A percentile compares a stretch with the other conserved stretches of the same genome.
Evolutionary conservation across 2,888 invertebrate species (phyloP).

Genomic region (Arrhopalites spinosus): DNA sequence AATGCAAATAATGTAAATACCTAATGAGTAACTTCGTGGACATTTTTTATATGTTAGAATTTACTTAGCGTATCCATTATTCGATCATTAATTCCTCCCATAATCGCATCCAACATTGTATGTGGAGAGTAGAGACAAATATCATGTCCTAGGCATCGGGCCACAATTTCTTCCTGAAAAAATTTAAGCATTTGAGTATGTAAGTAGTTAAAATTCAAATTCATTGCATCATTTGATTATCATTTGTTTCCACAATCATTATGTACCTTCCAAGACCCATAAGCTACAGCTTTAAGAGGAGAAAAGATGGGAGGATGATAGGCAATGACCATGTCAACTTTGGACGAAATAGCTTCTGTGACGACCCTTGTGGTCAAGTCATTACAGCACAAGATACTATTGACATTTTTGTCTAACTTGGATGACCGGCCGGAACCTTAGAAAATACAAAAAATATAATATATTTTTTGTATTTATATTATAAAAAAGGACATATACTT

Average conservation of each 20-base stretch:
- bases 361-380: conserved; percentile 89
- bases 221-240: too few relatives aligned
- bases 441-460: too few relatives aligned
- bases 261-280: conserved; percentile 72
- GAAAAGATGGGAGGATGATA: conserved; percentile 96
- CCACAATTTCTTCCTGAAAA: conserved; percentile 73
- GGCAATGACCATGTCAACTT: conserved; percentile 80
- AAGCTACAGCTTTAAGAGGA: conserved; percentile 77
- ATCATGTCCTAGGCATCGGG: conserved; percentile 77
- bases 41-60: background rate
- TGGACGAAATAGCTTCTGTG: conserved; percentile 73
- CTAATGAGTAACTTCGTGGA: too few relatives aligned
- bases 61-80: conserved; percentile 67
- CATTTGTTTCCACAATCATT: conserved; percentile 51
- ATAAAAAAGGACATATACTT: too few relatives aligned
- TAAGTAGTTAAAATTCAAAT: too few relatives aligned
- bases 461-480: too few relatives aligned
- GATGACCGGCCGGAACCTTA: conserved; percentile 44
- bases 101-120: conserved; percentile 83
- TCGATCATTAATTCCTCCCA: conserved; percentile 92
- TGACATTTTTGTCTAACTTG: conserved; percentile 63
- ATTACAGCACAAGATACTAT: conserved; percentile 81
- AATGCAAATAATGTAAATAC: background rate
- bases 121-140: conserved; percentile 93
- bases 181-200: background rate